Base-by-base conservation (phyloP, 2,113 vertebrate species). In the Perca fluviatilis region DNA sequence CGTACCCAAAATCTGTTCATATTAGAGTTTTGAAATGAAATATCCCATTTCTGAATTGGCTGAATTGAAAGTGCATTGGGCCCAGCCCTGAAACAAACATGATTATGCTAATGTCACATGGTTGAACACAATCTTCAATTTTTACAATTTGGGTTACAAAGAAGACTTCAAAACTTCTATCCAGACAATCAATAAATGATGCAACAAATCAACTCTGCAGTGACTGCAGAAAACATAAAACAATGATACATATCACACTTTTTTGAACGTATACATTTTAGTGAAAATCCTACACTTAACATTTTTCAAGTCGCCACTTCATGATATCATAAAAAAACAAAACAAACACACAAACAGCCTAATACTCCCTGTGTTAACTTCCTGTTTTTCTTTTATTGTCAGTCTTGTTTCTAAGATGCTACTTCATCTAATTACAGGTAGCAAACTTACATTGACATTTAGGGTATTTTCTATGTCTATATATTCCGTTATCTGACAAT, bases 101-200 rank as follows among this genome's bases (percentile, higher is more conserved):
- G 95, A 97, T 95, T 94, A 95, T 95, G 95, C 95, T 95, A 95
- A 92, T 79, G 93, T 88, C 93, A 96, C 91, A 95, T 90, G 94
- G 93, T 88, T 94, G 94, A 94, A 80, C 10, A 70, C 76, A 65
- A 47, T 18, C 12, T 23, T 43, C 40, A 8, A 46, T 30, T 27
- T 93, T 87, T 56, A 86, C 68, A 82, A 61, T 83, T 84, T 69
- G 30, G 74, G 70, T 16, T 47, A 84, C 64, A 81, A 82, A 77
- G 65, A 72, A 47, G 62, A 86, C 74, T 68, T 76, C 46, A 75
- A 57, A 69, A 47, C 56, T n/a, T 88, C 84, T 74, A 71, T 49
- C 80, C 76, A 79, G 82, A 61, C 80, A 64, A 89, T 86, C 47
- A 36, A 47, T 56, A 82, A 56, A 80, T 70, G 57, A 85, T 36